Conservation (phyloP, 2,888 invertebrate genomes). For the Stramonita haemastoma region DNA sequence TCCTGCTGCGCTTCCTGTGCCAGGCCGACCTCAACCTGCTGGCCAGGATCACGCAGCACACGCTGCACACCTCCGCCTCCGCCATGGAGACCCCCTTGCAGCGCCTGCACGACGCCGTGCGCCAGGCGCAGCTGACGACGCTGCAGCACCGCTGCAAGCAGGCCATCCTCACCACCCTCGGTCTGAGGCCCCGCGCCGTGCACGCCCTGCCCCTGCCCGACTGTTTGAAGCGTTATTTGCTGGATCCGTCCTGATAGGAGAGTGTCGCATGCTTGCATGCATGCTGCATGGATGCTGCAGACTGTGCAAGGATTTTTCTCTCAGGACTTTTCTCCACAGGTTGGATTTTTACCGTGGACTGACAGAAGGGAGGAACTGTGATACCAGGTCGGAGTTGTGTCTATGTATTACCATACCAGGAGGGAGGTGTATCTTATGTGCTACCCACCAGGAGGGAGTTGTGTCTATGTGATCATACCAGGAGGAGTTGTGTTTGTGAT, state of each 20-base stretch:
- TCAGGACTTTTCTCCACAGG: too few species aligned
- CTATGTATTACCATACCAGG: too few species aligned
- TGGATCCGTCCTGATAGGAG: background rate
- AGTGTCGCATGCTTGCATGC: too few species aligned
- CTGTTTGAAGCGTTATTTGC: conserved; percentile 36
- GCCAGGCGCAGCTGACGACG: conserved; percentile 18
- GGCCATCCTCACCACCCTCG: background rate
- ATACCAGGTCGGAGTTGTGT: too few species aligned
- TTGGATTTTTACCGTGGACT: too few species aligned
- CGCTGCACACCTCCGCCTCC: background rate
- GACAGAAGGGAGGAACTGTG: too few species aligned
- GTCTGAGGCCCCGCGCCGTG: background rate
- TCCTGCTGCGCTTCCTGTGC: conserved; percentile 32
- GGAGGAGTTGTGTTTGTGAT: too few species aligned
- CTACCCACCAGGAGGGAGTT: too few species aligned
- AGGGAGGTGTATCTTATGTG: too few species aligned
- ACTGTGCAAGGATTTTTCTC: too few species aligned
- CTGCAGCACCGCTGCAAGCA: conserved; percentile 34
- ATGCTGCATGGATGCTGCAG: too few species aligned
- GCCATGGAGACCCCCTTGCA: background rate
- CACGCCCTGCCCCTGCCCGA: conserved; percentile 27
- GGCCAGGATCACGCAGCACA: conserved; percentile 22
- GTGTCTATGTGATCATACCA: too few species aligned
- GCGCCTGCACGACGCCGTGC: conserved; percentile 17
- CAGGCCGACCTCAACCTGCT: conserved; percentile 27